Percentiles rank a stretch among this genome's conserved stretches.
Conservation (phyloP, 1,140 invertebrate genomes). For the Conus betulinus region DNA sequence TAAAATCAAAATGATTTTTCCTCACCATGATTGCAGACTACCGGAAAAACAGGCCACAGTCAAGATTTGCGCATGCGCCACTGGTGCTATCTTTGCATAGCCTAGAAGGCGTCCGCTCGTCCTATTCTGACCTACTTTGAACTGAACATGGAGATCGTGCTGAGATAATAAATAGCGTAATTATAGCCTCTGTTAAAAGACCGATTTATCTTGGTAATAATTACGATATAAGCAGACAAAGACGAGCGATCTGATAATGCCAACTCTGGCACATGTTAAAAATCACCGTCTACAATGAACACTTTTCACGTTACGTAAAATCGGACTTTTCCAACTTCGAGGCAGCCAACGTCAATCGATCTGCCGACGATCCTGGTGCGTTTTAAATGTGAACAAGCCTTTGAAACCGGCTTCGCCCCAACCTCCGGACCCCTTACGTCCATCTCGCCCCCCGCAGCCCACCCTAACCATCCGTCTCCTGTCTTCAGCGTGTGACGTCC, state of each 20-base stretch:
- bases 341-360: too few species aligned
- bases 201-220: background rate
- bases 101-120: background rate
- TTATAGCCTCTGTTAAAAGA: background rate
- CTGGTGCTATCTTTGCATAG: background rate
- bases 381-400: too few species aligned
- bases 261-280: background rate
- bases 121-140: background rate
- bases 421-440: too few species aligned
- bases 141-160: too few species aligned
- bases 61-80: background rate
- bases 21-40: slow-evolving; percentile 19
- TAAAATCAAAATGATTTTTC: background rate
- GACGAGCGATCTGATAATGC: background rate
- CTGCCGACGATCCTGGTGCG: too few species aligned
- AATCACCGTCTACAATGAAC: background rate
- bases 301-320: background rate
- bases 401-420: too few species aligned
- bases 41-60: background rate
- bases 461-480: too few species aligned
- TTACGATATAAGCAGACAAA: background rate
- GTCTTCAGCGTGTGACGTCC: too few species aligned
- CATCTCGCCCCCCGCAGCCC: too few species aligned
- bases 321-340: too few species aligned
- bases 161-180: too few species aligned